Evolutionary conservation across 1,140 invertebrate genomes (phyloP).

Genomic region (Copidosoma floridanum): DNA sequence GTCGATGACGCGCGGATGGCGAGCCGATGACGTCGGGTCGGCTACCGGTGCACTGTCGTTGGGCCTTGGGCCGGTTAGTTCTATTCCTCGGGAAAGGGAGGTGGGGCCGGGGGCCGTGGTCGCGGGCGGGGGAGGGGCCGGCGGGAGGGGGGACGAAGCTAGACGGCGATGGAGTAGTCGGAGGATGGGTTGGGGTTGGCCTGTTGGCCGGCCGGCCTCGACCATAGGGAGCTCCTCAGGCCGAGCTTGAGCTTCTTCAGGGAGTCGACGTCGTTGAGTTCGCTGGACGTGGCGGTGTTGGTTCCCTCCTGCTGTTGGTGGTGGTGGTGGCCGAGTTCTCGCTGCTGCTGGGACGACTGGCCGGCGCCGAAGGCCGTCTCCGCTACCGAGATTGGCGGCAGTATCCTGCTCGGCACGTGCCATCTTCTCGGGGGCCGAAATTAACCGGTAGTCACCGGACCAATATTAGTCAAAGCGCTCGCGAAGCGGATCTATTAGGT

Average conservation of each 20-base stretch:
- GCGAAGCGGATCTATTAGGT: too few relatives aligned
- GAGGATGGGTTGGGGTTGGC: slow-evolving; percentile 53
- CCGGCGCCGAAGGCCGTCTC: slow-evolving; percentile 61
- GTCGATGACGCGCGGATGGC: too few relatives aligned
- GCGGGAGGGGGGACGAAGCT: slow-evolving; percentile 26
- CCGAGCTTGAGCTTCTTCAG: slow-evolving; percentile 73
- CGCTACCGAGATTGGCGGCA: slow-evolving; percentile 63
- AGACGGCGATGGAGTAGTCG: slow-evolving; percentile 69
- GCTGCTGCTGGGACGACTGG: slow-evolving; percentile 42
- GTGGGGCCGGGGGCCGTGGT: background rate
- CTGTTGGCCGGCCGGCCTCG: slow-evolving; percentile 60
- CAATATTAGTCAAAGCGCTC: too few relatives aligned
- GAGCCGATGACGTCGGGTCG: too few relatives aligned
- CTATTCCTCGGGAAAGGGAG: too few relatives aligned
- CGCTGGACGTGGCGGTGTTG: slow-evolving; percentile 54
- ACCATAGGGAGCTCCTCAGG: slow-evolving; percentile 70
- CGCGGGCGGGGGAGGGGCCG: background rate
- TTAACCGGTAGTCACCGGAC: too few relatives aligned
- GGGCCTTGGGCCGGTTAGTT: too few relatives aligned
- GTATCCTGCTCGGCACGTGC: slow-evolving; percentile 63
- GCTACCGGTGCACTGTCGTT: too few relatives aligned
- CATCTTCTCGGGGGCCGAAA: slow-evolving; percentile 56
- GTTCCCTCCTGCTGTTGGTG: slow-evolving; percentile 37
- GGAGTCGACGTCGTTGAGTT: slow-evolving; percentile 73
- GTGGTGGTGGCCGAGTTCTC: slow-evolving; percentile 28